Conservation (phyloP, 2,888 invertebrate species). For the Anoncus sp. region DNA sequence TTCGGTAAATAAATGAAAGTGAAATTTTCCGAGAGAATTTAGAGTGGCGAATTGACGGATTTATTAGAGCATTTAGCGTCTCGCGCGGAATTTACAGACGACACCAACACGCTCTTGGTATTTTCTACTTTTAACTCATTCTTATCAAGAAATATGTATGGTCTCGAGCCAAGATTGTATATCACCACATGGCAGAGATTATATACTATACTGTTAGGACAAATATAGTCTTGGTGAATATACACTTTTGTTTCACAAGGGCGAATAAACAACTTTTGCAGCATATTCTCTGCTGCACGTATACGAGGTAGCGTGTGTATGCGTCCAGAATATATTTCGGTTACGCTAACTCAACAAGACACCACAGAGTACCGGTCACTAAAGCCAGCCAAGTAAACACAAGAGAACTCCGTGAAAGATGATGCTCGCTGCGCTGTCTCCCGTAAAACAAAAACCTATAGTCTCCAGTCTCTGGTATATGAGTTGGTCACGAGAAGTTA, state of each 20-base stretch:
- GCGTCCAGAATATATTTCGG: conserved; percentile 49
- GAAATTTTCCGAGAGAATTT: conserved; percentile 41
- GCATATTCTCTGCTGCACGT: conserved; percentile 30
- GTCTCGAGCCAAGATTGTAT: conserved; percentile 35
- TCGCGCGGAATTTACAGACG: conserved; percentile 5
- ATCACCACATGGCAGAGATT: conserved; percentile 22
- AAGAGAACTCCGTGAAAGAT: conserved; percentile 12
- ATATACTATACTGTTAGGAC: conserved; percentile 28
- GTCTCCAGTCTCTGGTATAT: conserved; percentile 31
- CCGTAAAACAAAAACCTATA: conserved; percentile 30
- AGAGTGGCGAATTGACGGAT: conserved; percentile 16
- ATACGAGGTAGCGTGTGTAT: background rate
- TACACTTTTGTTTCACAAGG: conserved; percentile 44
- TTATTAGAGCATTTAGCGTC: conserved; percentile 30
- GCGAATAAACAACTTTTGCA: conserved; percentile 46
- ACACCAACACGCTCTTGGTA: background rate
- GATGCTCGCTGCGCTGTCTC: conserved; percentile 21
- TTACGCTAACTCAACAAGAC: conserved; percentile 48
- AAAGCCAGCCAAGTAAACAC: conserved; percentile 17
- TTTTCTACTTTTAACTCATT: conserved; percentile 13
- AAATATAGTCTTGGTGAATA: conserved; percentile 19
- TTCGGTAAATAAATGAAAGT: conserved; percentile 48
- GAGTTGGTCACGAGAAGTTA: conserved; percentile 43
- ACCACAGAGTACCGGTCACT: conserved; percentile 15
- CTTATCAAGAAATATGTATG: conserved; percentile 35